Conservation (phyloP, 35 echinoderm and acorn worm species). For the Anneissia japonica region DNA sequence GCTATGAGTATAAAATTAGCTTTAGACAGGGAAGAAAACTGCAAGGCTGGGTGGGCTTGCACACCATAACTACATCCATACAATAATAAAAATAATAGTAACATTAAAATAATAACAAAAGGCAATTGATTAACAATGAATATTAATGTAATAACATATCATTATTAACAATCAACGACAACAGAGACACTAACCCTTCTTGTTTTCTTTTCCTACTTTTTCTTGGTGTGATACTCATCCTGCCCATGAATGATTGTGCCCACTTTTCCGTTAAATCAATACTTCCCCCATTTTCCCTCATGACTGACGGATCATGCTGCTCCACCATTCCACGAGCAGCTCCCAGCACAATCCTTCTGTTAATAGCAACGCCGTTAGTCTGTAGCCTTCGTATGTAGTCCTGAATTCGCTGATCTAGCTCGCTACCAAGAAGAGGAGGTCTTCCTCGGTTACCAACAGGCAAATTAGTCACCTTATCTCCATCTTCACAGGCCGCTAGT, state of each 20-base stretch:
- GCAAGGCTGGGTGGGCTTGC: too few relatives aligned
- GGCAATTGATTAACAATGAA: too few relatives aligned
- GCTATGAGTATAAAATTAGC: too few relatives aligned
- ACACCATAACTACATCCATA: too few relatives aligned
- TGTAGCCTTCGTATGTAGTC: not conserved
- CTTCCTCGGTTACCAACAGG: not conserved
- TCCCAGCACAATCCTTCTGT: not conserved
- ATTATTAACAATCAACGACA: too few relatives aligned
- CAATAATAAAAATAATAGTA: too few relatives aligned
- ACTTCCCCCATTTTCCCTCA: not conserved
- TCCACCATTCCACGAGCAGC: not conserved
- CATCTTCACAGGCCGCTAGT: not conserved
- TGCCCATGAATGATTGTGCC: not conserved
- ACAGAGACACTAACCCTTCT: not conserved
- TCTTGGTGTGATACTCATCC: not conserved
- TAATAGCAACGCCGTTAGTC: not conserved
- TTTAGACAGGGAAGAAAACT: too few relatives aligned
- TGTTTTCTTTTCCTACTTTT: not conserved
- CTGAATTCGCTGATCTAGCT: not conserved
- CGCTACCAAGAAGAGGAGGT: not conserved
- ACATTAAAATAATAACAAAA: too few relatives aligned
- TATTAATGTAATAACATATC: too few relatives aligned
- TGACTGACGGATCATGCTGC: not conserved
- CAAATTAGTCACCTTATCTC: not conserved
- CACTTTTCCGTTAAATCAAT: not conserved